A percentile compares a stretch with the other conserved stretches of the same genome.
These are phyloP conservation scores for Heteronetta atricapilla DNA, from an alignment of 2,113 vertebrate species.

Conservation along the genomic window DNA sequence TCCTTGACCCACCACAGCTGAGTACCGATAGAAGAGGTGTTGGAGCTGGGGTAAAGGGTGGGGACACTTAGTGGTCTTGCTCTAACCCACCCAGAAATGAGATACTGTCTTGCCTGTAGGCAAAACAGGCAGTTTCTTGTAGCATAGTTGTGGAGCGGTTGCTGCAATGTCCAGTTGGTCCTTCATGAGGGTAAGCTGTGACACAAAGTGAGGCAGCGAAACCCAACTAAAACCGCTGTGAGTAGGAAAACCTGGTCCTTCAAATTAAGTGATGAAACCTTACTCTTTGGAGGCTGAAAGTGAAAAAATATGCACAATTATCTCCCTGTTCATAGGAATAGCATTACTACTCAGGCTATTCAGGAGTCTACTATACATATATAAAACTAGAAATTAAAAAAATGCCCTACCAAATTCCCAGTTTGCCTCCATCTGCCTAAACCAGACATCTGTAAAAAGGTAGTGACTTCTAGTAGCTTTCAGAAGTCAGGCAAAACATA, in stretches of 20 bases:
- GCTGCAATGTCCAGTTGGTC: rapidly evolving
- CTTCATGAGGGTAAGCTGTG: not conserved
- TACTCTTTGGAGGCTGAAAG: not conserved
- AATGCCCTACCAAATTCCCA: not conserved
- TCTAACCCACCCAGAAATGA: not conserved
- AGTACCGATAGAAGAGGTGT: too few species aligned
- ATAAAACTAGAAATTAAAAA: not conserved
- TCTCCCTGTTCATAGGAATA: not conserved
- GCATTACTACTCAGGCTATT: not conserved
- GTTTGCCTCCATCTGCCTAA: not conserved
- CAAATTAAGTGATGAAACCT: not conserved
- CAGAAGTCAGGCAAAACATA: not conserved
- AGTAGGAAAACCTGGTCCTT: not conserved
- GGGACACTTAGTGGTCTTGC: not conserved
- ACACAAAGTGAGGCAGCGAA: not conserved
- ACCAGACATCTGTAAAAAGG: not conserved
- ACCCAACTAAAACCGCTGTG: not conserved
- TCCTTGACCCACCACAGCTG: not conserved
- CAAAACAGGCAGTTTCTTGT: not conserved
- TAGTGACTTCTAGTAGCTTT: not conserved
- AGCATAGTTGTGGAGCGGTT: not conserved
- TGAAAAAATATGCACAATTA: not conserved
- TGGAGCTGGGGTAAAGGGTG: not conserved
- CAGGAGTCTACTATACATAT: not conserved
- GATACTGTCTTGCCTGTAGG: not conserved